Conservation (phyloP, 2,113 vertebrate genomes). For the Steatornis caripensis region DNA sequence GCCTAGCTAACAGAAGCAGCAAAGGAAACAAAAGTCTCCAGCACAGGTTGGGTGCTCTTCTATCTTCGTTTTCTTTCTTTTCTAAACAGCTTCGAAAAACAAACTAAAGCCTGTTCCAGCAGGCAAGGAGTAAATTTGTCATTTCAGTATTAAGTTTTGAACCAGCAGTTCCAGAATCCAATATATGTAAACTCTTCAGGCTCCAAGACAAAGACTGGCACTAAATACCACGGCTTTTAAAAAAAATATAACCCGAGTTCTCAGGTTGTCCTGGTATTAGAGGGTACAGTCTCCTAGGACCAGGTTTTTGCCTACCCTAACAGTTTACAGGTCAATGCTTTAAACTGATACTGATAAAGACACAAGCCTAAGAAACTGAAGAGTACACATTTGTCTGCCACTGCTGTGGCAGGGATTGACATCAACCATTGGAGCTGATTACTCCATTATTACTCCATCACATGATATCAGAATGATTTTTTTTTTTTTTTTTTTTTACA, state of each 20-base stretch:
- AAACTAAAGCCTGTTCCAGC: not conserved
- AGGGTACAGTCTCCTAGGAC: not conserved
- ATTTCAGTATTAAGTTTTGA: not conserved
- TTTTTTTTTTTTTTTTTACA: not conserved
- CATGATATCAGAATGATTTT: not conserved
- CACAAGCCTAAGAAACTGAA: not conserved
- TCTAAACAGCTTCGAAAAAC: not conserved
- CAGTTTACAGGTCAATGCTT: not conserved
- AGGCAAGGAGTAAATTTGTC: not conserved
- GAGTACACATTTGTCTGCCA: not conserved
- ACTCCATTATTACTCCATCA: not conserved
- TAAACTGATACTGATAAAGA: not conserved
- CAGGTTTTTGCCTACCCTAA: not conserved
- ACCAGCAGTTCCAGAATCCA: not conserved
- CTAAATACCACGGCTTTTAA: not conserved
- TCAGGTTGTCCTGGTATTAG: not conserved
- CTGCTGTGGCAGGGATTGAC: not conserved
- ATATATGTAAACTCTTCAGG: not conserved
- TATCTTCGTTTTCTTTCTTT: not conserved
- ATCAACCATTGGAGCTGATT: not conserved
- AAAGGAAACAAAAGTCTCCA: not conserved
- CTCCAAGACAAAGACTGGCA: not conserved
- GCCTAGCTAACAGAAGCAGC: not conserved
- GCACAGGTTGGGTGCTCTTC: not conserved
- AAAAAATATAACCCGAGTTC: not conserved